Conservation (phyloP, 2,113 vertebrate species). For the Leucopsar rothschildi region DNA sequence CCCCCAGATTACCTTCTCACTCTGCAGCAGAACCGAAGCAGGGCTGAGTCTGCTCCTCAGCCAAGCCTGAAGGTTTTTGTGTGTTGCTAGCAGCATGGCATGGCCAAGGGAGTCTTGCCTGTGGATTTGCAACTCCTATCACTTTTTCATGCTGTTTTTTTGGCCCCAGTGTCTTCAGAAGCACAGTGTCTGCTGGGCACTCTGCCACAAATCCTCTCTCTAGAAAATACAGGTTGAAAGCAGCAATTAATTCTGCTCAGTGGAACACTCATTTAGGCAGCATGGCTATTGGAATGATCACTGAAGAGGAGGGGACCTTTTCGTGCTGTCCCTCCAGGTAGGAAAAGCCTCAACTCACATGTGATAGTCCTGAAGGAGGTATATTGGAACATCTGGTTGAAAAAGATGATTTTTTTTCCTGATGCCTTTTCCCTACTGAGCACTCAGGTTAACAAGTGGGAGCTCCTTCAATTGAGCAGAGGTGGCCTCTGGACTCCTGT, state of each 20-base stretch:
- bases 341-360: neutral
- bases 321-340: neutral
- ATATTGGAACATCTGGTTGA: neutral
- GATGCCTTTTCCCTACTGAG: neutral
- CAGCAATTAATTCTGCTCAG: slow-evolving; percentile 15
- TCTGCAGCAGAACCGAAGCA: neutral
- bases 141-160: neutral
- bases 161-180: neutral
- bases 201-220: neutral
- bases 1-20: neutral
- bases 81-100: neutral
- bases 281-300: neutral
- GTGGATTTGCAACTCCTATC: neutral
- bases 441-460: neutral
- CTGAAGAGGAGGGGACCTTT: neutral
- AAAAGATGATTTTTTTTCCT: neutral
- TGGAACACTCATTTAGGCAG: neutral
- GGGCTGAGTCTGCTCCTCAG: neutral
- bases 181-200: neutral
- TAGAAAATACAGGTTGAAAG: slow-evolving; percentile 19
- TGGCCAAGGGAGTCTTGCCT: neutral
- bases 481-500: neutral
- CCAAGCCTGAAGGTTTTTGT: neutral
- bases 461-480: neutral
- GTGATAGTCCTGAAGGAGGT: neutral